phyloP scores from a whole-genome alignment of 2,113 vertebrate species.

The Gadus macrocephalus region DNA sequence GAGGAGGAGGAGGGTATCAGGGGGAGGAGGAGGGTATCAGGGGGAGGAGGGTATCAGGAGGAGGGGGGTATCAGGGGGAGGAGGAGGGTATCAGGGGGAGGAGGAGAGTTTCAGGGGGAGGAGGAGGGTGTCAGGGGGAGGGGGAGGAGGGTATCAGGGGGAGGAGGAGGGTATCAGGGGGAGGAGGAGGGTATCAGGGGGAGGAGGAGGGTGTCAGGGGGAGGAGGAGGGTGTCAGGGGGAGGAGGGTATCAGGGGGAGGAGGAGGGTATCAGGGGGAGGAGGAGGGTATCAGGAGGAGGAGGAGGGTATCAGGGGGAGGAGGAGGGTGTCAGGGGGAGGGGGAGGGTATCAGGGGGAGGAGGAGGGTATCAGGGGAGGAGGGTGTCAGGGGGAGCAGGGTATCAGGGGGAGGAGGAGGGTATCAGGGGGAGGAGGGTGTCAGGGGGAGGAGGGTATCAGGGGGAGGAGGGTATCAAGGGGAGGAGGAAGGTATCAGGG shows the following conservation, averaged over 20 bases:
- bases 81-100: background rate
- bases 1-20: no score
- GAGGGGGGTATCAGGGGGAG: background rate
- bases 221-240: background rate
- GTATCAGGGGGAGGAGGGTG: conserved; percentile 12
- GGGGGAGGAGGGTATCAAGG: conserved; percentile 16
- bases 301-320: no score
- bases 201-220: no score
- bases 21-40: conserved; percentile 49
- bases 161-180: conserved; percentile 15
- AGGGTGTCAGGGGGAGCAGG: conserved; percentile 16
- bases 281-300: conserved; percentile 2
- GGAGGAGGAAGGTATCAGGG: conserved; percentile 8
- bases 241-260: conserved; percentile 19
- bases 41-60: conserved; percentile 15
- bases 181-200: background rate
- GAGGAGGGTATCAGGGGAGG: no score
- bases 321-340: background rate
- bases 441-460: background rate
- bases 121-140: conserved; percentile 6
- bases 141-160: background rate
- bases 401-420: conserved; percentile 12
- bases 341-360: conserved; percentile 22
- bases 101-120: no score
- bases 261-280: no score